Base-by-base conservation (phyloP, 2,888 invertebrate species). In the Spodoptera littoralis region DNA sequence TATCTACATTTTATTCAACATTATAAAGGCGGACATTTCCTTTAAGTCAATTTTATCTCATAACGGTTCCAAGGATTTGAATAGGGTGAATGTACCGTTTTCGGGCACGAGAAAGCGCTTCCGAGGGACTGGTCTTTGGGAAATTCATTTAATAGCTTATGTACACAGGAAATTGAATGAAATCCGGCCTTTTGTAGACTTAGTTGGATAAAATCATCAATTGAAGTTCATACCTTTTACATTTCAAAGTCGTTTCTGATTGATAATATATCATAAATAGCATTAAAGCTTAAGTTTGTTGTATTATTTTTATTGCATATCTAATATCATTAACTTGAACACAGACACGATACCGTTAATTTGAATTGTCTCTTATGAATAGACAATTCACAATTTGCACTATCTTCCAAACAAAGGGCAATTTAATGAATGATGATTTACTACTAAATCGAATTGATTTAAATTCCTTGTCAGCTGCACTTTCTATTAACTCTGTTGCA, bases 31-130 rank as follows among this genome's bases (percentile, higher is more conserved):
- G 27, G 30, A 47, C 64, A 61, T 73, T 75, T 77, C 65, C 69
- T 69, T 65, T 61, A 51, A 60, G 53, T 60, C 49, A 60, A 63
- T 77, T 77, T 77, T 70, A 74, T 76, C 74, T 60, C 65, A 59
- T 77, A 77, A 66, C 70, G 66, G 70, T 60, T 48, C 55, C 45
- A 49, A 77, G 55, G 60, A 70, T 74, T 73, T 76, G 60, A 74
- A 77, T 74, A 49, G 70, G 48, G 61, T 62, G 61, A 73, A 70
- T 60, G 60, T 66, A 61, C 73, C 73, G 62, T 57, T 59, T 68
- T 73, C 47, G 59, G 56, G 45, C 27, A 49, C 48, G 59, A 42
- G 52, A 56, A 60, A 73, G 61, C 52, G 27, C 60, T 70, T 54
- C 42, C 47, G 54, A 52, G 51, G 59, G 65, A 49, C 54, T 22